Conservation (phyloP, 1,140 invertebrate genomes). For the Rhysida immarginata region DNA sequence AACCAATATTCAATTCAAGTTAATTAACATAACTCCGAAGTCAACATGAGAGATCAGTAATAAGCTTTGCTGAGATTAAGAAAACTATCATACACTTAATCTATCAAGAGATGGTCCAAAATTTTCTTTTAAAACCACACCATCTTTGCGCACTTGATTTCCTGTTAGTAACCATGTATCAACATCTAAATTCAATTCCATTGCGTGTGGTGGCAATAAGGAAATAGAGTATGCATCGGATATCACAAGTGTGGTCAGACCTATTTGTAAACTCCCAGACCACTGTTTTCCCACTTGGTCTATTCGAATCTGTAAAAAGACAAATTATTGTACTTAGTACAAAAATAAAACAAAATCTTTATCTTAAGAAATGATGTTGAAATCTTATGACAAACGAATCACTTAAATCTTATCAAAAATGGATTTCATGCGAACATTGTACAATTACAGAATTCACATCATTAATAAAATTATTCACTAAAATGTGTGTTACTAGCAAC, state of each 20-base stretch:
- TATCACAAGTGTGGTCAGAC: conserved; percentile 52
- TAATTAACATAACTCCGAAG: too few relatives aligned
- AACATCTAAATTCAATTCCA: conserved; percentile 23
- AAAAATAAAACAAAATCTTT: too few relatives aligned
- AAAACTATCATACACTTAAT: conserved; percentile 22
- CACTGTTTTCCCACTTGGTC: conserved; percentile 44
- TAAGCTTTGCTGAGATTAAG: background rate
- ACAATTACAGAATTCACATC: too few relatives aligned
- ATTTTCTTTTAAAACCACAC: conserved; percentile 29
- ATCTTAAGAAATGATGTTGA: too few relatives aligned
- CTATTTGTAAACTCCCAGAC: conserved; percentile 58
- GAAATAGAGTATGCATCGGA: conserved; percentile 39
- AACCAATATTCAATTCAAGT: too few relatives aligned
- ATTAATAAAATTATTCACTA: too few relatives aligned
- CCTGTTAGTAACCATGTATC: conserved; percentile 35
- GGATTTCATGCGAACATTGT: too few relatives aligned
- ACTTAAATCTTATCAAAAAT: too few relatives aligned
- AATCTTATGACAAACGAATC: too few relatives aligned
- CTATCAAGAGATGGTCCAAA: conserved; percentile 28
- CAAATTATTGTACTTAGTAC: too few relatives aligned
- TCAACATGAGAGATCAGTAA: too few relatives aligned
- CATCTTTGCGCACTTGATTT: conserved; percentile 22
- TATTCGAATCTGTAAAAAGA: conserved; percentile 45
- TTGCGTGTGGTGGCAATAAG: conserved; percentile 38
- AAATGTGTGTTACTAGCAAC: too few relatives aligned